Base-by-base conservation (phyloP, 1,140 invertebrate genomes). In the Orussus abietinus region DNA sequence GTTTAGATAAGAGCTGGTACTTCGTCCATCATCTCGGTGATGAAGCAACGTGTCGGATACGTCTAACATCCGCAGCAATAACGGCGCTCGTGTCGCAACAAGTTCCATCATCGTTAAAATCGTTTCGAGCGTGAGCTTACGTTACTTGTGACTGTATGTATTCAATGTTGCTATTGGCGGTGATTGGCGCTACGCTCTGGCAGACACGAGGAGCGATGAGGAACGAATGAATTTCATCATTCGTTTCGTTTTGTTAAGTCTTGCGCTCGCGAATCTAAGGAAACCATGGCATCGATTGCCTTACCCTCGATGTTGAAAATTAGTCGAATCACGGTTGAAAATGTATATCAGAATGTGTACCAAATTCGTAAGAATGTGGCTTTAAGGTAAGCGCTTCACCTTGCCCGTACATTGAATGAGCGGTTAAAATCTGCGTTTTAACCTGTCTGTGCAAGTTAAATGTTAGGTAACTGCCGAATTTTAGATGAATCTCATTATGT, bases 281-380 rank as follows among this genome's bases (percentile, higher is more conserved):
- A 21, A 39, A 50, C 34, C 20, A 68, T 68, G 64, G 58, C 59
- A 49, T 59, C 56, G 11, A 47, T 65, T 20, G 37, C 50, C 22
- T 22, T 59, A 46, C 61, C 64, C 49, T 52, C 51, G 28, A 40
- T 46, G 33, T n/a, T 49, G 14, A 64, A 48, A 62, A 53, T 64
- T 25, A 44, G 39, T 15, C 56, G 56, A 42, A 10, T 64, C 3
- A 44, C 54, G 10, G 40, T 62, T 25, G 62, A 69, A 34, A 62
- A 42, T 51, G 37, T 66, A 21, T 54, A 53, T 43, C 53, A 69
- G 34, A 62, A 42, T 51, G 37, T 66, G 21, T 54, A 53, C 42
- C 53, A 66, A 46, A 51, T 52, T 15, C 47, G 50, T 28, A 55
- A 53, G 49, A 57, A 40, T 20, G 33, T 50, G 14, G 14, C 55